Evolutionary conservation across 2,113 vertebrate genomes (phyloP), one percentile per base, ranked within the genome.

Genomic region (Pterocles gutturalis): DNA sequence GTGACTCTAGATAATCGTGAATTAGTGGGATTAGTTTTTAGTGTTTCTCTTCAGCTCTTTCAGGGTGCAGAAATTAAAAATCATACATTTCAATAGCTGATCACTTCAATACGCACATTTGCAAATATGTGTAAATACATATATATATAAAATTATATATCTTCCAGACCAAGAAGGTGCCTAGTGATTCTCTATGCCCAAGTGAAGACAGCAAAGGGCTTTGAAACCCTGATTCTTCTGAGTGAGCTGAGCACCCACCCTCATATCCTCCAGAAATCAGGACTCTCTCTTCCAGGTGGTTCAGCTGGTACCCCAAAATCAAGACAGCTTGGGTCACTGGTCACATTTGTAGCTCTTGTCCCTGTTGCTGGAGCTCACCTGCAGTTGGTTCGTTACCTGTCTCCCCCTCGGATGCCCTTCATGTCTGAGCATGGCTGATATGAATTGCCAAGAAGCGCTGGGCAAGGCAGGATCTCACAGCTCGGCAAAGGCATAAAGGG

Each of bases 91-190:
- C 34, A 51, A 49, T n/a, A 81, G 76, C 55, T 87, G 46, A 89
- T 60, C 36, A 70, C 55, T 83, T 90, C 58, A 78, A 8, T 64
- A 36, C 54, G 13, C 34, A 81, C 0, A 0, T 82, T 94, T 87
- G 79, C 66, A 90, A 64, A 53, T 78, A 80, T 8, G 31, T 92
- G 83, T 70, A 90, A 94, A 85, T 90, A 89, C 49, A 78, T 43
- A 60, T 8, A 73, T 38, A 67, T 60, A 76, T 46, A 67, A 71
- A 89, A 92, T 78, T 46, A 31, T 25, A 29, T 87, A 60, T 95
- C 77, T 89, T 45, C 31, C 57, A 87, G 80, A 82, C n/a, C 86
- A 87, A 87, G 81, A 88, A 94, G 66, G 62, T 94, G 81, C 62
- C 66, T 82, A 82, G 65, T 76, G 69, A 81, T 81, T 90, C 55